Evolutionary conservation across 2,113 vertebrate genomes (phyloP).

Genomic region (Xiphias gladius): DNA sequence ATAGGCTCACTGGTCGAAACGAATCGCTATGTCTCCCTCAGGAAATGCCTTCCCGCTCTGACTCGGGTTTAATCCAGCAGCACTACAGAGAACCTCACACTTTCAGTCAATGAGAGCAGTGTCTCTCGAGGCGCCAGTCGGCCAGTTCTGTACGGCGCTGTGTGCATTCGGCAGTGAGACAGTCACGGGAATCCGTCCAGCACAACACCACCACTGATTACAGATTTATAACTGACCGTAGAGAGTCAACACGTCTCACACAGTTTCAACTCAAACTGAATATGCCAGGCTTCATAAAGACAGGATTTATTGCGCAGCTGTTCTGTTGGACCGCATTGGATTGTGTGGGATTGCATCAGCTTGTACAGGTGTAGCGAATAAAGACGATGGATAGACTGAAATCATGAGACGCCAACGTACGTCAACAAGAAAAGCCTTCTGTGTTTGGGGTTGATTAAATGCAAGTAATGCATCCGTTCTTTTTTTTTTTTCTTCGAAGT

Average conservation of each 20-base stretch:
- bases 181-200: neutral
- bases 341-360: neutral
- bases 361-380: neutral
- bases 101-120: neutral
- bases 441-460: no score
- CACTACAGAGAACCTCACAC: neutral
- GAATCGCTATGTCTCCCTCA: constrained; percentile 41
- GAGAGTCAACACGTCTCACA: neutral
- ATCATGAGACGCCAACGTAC: neutral
- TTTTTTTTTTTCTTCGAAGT: no score
- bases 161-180: neutral
- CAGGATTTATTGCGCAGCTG: neutral
- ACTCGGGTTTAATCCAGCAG: constrained; percentile 28
- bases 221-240: no score
- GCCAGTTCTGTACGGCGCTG: neutral
- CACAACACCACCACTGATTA: neutral
- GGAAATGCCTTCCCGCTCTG: constrained; percentile 30
- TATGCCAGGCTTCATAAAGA: neutral
- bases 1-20: constrained; percentile 16
- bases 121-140: neutral
- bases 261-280: neutral
- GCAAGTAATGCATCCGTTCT: no score
- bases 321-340: neutral
- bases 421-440: neutral
- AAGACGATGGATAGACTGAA: no score